phyloP scores from a whole-genome alignment of 2,113 vertebrate genomes.

The Hoplias malabaricus region DNA sequence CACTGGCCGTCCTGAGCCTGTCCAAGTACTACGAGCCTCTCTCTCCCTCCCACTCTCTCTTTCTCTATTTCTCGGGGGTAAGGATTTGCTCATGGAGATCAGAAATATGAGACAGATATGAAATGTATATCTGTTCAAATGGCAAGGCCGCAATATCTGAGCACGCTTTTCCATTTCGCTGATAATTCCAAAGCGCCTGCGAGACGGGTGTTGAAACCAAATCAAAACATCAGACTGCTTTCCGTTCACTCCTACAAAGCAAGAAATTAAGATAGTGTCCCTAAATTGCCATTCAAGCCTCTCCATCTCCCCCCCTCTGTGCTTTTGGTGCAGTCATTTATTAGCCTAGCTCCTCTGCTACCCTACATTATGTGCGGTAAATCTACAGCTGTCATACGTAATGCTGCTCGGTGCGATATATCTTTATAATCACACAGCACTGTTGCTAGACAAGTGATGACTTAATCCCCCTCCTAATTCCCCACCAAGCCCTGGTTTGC shows the following conservation, averaged over 20 bases:
- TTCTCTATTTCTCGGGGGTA: constrained; percentile 5
- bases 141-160: neutral
- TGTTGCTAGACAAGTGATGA: constrained; percentile 49
- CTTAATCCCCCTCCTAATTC: constrained; percentile 48
- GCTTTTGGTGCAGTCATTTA: constrained; percentile 19
- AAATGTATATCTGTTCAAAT: constrained; percentile 5
- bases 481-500: constrained; percentile 43
- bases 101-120: neutral
- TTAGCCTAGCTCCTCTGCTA: constrained; percentile 31
- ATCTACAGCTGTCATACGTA: constrained; percentile 34
- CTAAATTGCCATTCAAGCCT: neutral
- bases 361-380: constrained; percentile 25
- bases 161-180: neutral
- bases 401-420: constrained; percentile 34
- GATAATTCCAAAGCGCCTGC: neutral
- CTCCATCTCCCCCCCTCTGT: neutral
- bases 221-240: neutral
- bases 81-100: constrained; percentile 14
- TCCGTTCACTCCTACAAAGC: neutral
- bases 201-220: neutral
- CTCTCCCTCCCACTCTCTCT: neutral
- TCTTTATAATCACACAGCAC: constrained; percentile 48
- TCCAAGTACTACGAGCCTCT: constrained; percentile 31
- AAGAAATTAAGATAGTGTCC: neutral
- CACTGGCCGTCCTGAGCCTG: constrained; percentile 25